Evolutionary conservation across 1,140 invertebrate genomes (phyloP), one percentile per base, ranked within the genome.

Genomic region (Habropoda laboriosa): DNA sequence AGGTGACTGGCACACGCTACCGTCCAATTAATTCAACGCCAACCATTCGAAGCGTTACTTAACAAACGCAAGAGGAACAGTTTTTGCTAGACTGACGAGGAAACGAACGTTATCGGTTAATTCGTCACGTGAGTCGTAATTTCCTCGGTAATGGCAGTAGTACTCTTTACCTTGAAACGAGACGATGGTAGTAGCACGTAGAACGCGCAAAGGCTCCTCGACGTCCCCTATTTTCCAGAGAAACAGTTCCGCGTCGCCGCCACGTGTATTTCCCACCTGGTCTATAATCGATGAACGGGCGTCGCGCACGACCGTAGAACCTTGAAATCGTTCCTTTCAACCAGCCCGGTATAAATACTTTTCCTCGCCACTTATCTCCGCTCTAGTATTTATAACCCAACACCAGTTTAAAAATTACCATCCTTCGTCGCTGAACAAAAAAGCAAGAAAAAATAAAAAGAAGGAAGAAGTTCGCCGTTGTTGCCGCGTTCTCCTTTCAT

Each of bases 241-340:
- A 6, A 13, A 81, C 47, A 73, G 58, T 73, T 45, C 30, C 75
- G 24, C 45, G 21, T 71, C 21, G 55, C 70, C 21, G 55, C 70
- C 77, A 79, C 70, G 77, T 79, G 77, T 79, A 70, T 57, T n/a
- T 63, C 38, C n/a, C 68, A 72, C 77, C 60, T 73, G 68, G 70
- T 7, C 53, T 32, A n/a, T 47, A 61, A 71, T 71, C 75, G 75
- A 71, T 78, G 45, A 61, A 42, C 58, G 2, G 38, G 49, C 30
- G 16, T 35, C 38, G 12, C 24, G 10, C 32, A 42, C 67, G 24
- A 2, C 35, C 42, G 24, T 12, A n/a, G 42, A 78, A 71, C 75
- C 55, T 70, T 78, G 75, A 78, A 71, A 71, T 60, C 27, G 35
- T 49, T 75, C n/a, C 38, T 75, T 42, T 32, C 38, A n/a, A 57